A percentile compares a stretch with the other conserved stretches of the same genome.
phyloP scores from a whole-genome alignment of 2,888 invertebrate species.

The Chrysotoxum bicinctum region DNA sequence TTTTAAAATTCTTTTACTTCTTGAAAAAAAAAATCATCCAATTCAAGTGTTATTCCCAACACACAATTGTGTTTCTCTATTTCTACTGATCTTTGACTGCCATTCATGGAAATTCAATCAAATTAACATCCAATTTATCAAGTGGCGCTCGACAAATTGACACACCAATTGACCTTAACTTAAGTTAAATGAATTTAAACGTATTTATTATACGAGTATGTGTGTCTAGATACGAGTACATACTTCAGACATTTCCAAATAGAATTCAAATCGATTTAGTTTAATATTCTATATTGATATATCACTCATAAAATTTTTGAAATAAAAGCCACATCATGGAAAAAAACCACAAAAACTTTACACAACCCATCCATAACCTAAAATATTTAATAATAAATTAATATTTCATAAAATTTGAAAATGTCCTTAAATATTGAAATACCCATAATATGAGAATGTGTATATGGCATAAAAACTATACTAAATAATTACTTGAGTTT shows the following conservation, averaged over 20 bases:
- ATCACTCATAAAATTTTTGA: background rate
- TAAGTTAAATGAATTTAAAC: constrained; percentile 2
- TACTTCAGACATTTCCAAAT: background rate
- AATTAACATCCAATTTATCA: constrained; percentile 3
- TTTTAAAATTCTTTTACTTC: too few relatives aligned
- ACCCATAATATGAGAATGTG: background rate
- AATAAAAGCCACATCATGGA: background rate
- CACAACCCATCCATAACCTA: constrained; percentile 38
- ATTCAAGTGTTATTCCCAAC: background rate
- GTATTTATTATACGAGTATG: background rate
- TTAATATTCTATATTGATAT: background rate
- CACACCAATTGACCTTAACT: constrained; percentile 36
- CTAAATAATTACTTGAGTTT: constrained; percentile 37
- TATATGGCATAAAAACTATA: constrained; percentile 21
- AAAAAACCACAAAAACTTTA: background rate
- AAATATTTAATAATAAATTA: constrained; percentile 21
- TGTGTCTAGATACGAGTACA: background rate
- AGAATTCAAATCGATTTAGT: background rate
- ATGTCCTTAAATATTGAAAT: constrained; percentile 26
- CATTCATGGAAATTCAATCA: constrained; percentile 18
- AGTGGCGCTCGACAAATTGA: constrained; percentile 46
- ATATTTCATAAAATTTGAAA: constrained; percentile 41
- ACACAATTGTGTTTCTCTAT: background rate
- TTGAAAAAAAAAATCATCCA: too few relatives aligned
- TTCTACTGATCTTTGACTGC: background rate